Conservation (phyloP, 2,888 invertebrate species). For the Sinopyrophorus schimmeli region DNA sequence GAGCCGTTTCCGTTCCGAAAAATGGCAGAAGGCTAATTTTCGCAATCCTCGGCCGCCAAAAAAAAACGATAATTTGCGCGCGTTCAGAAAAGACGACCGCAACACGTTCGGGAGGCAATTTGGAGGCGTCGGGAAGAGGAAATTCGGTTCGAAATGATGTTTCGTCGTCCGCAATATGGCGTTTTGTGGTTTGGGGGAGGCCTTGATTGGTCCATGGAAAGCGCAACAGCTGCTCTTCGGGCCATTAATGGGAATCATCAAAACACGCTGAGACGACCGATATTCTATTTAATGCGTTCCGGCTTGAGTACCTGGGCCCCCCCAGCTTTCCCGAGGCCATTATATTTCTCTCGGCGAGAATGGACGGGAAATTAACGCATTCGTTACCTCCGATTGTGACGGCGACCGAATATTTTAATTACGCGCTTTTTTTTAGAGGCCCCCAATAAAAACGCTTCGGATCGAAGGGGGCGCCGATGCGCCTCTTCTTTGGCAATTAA, state of each 20-base stretch:
- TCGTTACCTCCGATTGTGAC: conserved; percentile 12
- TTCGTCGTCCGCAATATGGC: conserved; percentile 49
- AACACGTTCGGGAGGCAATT: no score
- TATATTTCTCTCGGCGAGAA: conserved; percentile 15
- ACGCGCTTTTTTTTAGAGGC: not conserved
- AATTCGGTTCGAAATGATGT: no score
- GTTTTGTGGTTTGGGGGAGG: conserved; percentile 43
- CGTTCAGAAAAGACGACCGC: no score
- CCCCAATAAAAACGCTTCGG: no score
- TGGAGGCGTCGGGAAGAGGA: no score
- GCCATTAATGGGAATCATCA: conserved; percentile 52
- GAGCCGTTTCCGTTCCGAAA: no score
- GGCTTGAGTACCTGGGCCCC: conserved; percentile 23
- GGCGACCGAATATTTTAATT: conserved; percentile 17
- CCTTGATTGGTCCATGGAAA: conserved; percentile 55
- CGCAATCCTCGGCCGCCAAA: no score
- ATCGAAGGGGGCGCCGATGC: no score
- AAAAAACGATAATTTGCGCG: no score
- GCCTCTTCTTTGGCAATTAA: no score
- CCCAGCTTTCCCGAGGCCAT: conserved; percentile 16
- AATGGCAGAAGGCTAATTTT: no score
- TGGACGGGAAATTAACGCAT: conserved; percentile 20
- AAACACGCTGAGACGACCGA: conserved; percentile 49
- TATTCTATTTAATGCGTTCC: conserved; percentile 47
- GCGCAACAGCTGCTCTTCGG: conserved; percentile 55